Conservation (phyloP, 1,140 invertebrate species). For the Ceratosolen fusciceps region DNA sequence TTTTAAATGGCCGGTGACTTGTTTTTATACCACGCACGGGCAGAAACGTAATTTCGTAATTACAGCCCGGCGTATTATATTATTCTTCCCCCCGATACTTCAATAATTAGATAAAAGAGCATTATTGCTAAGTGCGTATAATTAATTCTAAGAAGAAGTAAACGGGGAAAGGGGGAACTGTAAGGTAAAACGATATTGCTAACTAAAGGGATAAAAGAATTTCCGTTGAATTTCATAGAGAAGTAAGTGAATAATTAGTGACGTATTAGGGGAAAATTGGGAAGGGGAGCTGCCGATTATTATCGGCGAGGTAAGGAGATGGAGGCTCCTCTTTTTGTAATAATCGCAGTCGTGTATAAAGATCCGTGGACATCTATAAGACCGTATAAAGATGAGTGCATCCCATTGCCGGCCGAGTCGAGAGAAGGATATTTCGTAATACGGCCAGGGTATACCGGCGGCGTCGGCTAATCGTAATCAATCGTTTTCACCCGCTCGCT, state of each 20-base stretch:
- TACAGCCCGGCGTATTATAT: no score
- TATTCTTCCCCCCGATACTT: no score
- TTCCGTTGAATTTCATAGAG: no score
- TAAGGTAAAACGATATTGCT: no score
- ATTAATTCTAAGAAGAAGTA: no score
- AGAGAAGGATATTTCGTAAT: conserved; percentile 38
- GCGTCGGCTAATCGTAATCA: conserved; percentile 32
- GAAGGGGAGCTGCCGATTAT: not conserved
- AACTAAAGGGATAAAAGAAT: no score
- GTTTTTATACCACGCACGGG: no score
- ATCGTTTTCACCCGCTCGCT: conserved; percentile 27
- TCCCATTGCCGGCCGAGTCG: not conserved
- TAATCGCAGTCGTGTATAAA: not conserved
- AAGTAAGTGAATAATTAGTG: not conserved
- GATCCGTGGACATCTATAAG: not conserved
- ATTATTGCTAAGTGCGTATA: no score
- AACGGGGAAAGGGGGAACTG: no score
- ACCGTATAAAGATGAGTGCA: not conserved
- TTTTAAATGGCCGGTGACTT: no score
- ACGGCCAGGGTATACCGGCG: not conserved
- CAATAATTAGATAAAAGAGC: no score
- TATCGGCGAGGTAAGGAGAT: not conserved
- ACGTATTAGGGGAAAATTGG: not conserved
- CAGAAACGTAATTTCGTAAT: no score
- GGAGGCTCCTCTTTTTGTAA: not conserved